A percentile compares a stretch with the other conserved stretches of the same genome.
phyloP scores from a whole-genome alignment of 2,797 vertebrate genomes.

The Hyperoplus immaculatus region DNA sequence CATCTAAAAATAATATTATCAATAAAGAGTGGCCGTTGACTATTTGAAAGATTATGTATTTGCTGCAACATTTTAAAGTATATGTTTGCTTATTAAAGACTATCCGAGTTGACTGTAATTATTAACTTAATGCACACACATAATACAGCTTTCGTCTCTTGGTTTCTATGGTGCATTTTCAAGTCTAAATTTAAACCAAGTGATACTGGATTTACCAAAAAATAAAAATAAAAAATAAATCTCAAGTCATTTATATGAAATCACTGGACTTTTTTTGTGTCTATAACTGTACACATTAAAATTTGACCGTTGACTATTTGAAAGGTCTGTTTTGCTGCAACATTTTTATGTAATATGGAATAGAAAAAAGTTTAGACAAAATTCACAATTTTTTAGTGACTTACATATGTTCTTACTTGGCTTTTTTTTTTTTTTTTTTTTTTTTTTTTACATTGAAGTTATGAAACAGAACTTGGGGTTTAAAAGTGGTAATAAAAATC shows the following conservation, averaged over 20 bases:
- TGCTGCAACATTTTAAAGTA: no score
- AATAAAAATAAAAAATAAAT: no score
- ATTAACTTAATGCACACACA: background rate
- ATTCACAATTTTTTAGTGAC: background rate
- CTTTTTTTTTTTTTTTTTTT: slow-evolving; percentile 4
- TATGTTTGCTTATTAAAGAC: slow-evolving; percentile 3
- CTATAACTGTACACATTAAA: background rate
- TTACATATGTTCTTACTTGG: slow-evolving; percentile 42
- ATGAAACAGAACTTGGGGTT: background rate
- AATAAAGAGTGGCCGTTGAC: background rate
- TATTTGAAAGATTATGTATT: no score
- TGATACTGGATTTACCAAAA: no score
- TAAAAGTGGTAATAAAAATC: background rate
- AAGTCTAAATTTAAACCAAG: no score
- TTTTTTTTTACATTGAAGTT: background rate
- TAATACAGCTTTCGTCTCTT: background rate
- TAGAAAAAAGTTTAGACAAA: background rate
- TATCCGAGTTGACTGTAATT: background rate
- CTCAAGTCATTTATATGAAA: background rate
- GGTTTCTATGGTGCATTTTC: background rate
- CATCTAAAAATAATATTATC: no score
- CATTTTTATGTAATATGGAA: background rate
- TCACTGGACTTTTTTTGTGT: background rate
- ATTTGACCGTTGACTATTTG: background rate
- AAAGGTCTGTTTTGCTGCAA: background rate